Evolutionary conservation across 30 jellyfish, hydroid and myxozoan genomes (phyloP), one percentile per base, ranked within the genome.

Genomic region (Pseudorhiza aurosa): DNA sequence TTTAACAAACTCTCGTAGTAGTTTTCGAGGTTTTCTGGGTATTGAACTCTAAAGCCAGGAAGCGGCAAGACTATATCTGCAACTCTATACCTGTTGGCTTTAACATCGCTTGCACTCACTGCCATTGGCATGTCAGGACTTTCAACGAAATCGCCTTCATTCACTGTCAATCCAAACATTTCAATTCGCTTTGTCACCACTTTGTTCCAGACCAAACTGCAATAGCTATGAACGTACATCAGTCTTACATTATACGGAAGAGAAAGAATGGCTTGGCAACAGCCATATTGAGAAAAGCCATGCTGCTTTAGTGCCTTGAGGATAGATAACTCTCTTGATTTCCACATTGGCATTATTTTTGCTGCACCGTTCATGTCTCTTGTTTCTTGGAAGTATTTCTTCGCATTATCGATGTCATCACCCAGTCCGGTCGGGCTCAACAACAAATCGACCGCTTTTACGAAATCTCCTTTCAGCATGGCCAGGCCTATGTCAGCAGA

Each of bases 201-300:
- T 68, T 47, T 81, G 68, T 88, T 88, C 97, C 97, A 88, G 7
- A 88, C 53, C 33, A 80, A 60, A 58, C 97, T 88, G 75, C 95
- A 70, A 57, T 88, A 88, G 58, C 97, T 88, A 57, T 88, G 97
- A 68, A 88, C 88, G 36, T 80, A 88, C 81, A 88, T 65, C 15
- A 88, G 65, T 59, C 97, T 44, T 24, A 51, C 73, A 26, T 77
- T 55, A 36, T 80, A 80, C 0, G 95, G 95, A 2, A 88, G 36
- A 18, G 75, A 39, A 35, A 53, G 68, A 44, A 88, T 12, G 0
- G 95, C 95, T 12, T 88, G 83, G 6, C 45, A 44, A 31, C 97
- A 88, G 31, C 97, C 97, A 14, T 80, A 78, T 11, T 88, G 83
- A 0, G 70, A 21, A 31, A 18, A 88, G n/a, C 87, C 86, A 72